Percentiles rank a stretch among this genome's conserved stretches.
phyloP scores from a whole-genome alignment of 30 jellyfish, hydroid and myxozoan species.

The Turritopsis dohrnii region DNA sequence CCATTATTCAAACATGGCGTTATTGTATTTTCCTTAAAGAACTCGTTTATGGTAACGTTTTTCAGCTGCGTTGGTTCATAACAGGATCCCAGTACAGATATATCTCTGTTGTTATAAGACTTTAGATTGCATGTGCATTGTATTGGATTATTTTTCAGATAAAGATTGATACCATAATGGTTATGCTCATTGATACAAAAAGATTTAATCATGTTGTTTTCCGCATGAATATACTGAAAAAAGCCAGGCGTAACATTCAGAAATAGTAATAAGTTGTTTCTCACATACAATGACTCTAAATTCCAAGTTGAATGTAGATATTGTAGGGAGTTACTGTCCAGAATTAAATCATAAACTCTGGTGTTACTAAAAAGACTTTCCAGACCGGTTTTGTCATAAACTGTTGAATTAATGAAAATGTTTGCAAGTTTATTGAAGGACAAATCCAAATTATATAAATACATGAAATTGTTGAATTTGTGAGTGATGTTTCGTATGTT shows the following conservation, averaged over 20 bases:
- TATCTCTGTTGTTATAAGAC: background rate
- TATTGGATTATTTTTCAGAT: background rate
- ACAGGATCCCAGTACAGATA: background rate
- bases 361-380: background rate
- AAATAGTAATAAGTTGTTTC: background rate
- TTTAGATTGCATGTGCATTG: background rate
- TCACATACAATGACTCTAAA: background rate
- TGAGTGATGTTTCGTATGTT: background rate
- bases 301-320: background rate
- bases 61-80: background rate
- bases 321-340: background rate
- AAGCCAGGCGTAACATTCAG: background rate
- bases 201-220: background rate
- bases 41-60: background rate
- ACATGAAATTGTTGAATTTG: too few relatives aligned
- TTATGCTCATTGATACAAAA: background rate
- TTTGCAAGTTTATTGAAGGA: background rate
- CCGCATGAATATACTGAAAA: background rate
- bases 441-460: background rate
- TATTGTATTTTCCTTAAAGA: background rate
- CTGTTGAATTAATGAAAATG: background rate
- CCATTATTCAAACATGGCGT: background rate
- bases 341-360: too few relatives aligned
- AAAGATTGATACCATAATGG: background rate
- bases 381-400: background rate